phyloP scores from a whole-genome alignment of 2,888 invertebrate genomes.

The Beris morrisii region DNA sequence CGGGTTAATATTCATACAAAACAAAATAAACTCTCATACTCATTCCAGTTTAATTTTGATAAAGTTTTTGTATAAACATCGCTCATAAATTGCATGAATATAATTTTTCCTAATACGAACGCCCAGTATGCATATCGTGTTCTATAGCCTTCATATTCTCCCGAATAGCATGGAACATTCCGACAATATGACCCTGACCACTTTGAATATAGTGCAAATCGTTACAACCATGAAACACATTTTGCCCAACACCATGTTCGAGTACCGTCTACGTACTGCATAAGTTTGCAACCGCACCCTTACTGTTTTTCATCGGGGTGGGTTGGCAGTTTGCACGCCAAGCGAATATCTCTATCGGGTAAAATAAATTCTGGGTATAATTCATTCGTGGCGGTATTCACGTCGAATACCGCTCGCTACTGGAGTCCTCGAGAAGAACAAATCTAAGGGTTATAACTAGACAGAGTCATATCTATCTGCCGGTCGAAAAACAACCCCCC shows the following conservation, averaged over 20 bases:
- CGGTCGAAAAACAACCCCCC: too few species aligned
- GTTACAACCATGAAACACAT: conserved; percentile 2
- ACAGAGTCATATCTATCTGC: too few species aligned
- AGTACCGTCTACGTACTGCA: background rate
- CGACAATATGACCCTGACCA: background rate
- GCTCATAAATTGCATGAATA: conserved; percentile 1
- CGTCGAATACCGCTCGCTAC: too few species aligned
- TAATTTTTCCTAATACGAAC: background rate
- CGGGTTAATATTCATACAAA: too few species aligned
- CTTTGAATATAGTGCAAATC: conserved; percentile 5
- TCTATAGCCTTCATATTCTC: background rate
- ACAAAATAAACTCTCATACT: too few species aligned
- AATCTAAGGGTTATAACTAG: too few species aligned
- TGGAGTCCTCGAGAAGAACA: too few species aligned
- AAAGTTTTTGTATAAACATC: conserved; percentile 16
- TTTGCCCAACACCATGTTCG: background rate
- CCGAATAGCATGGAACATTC: background rate
- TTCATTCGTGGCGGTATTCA: conserved; percentile 1
- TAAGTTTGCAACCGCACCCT: conserved; percentile 11
- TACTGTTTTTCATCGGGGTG: background rate
- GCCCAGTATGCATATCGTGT: conserved; percentile 6
- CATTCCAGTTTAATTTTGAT: conserved; percentile 6
- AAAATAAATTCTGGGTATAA: conserved; percentile 7
- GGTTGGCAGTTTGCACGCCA: conserved; percentile 10
- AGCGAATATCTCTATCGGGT: conserved; percentile 7